Evolutionary conservation across 1,140 invertebrate species (phyloP), one percentile per base, ranked within the genome.

Genomic region (Cyclargus thomasi): DNA sequence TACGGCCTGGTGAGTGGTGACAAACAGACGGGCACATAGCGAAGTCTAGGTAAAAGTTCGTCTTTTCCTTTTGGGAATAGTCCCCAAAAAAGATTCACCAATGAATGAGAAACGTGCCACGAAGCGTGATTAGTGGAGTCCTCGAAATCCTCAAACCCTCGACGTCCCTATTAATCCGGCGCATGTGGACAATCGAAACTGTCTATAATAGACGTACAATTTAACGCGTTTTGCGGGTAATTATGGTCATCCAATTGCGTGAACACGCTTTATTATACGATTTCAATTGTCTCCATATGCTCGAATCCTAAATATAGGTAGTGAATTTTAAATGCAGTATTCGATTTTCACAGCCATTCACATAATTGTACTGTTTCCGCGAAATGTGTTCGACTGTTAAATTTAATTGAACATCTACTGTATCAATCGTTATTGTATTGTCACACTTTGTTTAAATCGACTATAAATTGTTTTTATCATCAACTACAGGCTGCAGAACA

Each of bases 181-280:
- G 80, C 77, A 80, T 81, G 76, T 83, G 83, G 81, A 86, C 85
- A 86, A 85, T 87, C 80, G 80, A 78, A 83, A 83, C 80, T 75
- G 75, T 76, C 74, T 70, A 71, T 77, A 81, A 81, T 80, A 73
- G 71, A 76, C 75, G 79, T 76, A 75, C 74, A 76, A 67, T 81
- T 86, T 79, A 84, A 84, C 80, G 83, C 82, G 78, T 81, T 81
- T 80, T 82, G 82, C 69, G 80, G 83, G 78, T 83, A 88, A 86
- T 86, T 86, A 83, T 75, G 75, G 74, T 72, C 70, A 67, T 74
- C 70, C 78, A 78, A 83, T 86, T 82, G 78, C 75, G 76, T 73
- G 74, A 72, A 76, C 74, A 79, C 68, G 74, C 67, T 72, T 73
- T 70, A 76, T 70, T 75, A 77, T 75, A 76, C 75, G 79, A 76